A percentile compares a stretch with the other conserved stretches of the same genome.
These are phyloP conservation scores for Gastrophryne carolinensis DNA, from an alignment of 2,797 vertebrate species.

Conservation along the genomic window DNA sequence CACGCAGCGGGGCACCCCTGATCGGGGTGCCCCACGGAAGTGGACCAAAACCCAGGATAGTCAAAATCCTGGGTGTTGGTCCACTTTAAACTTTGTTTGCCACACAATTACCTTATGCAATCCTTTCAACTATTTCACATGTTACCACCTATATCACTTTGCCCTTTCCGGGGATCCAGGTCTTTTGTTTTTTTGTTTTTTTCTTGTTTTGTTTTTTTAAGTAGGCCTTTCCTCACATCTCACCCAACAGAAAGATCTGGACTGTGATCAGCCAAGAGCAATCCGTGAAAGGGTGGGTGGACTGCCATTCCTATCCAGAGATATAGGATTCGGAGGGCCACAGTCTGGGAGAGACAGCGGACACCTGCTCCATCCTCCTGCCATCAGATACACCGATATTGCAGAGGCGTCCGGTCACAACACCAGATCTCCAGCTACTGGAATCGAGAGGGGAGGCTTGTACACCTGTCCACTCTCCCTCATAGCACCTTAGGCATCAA, in stretches of 20 bases:
- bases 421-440: not conserved
- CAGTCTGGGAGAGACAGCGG: not conserved
- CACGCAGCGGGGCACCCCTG: no score
- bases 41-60: no score
- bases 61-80: no score
- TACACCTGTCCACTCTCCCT: not conserved
- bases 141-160: no score
- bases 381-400: not conserved
- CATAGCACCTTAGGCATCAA: not conserved
- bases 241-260: not conserved
- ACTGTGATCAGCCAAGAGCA: conserved; percentile 4
- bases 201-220: not conserved
- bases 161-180: no score
- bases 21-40: no score
- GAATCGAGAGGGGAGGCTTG: not conserved
- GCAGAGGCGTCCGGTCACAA: not conserved
- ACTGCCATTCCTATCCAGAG: not conserved
- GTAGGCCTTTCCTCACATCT: not conserved
- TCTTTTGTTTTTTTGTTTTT: no score
- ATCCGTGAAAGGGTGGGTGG: not conserved
- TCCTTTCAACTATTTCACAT: no score
- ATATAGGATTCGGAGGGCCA: conserved; percentile 12
- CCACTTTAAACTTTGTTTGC: no score
- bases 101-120: no score
- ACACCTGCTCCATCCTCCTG: conserved; percentile 17